Evolutionary conservation across 2,113 vertebrate genomes (phyloP).

Genomic region (Tretioscincus oriximinensis): DNA sequence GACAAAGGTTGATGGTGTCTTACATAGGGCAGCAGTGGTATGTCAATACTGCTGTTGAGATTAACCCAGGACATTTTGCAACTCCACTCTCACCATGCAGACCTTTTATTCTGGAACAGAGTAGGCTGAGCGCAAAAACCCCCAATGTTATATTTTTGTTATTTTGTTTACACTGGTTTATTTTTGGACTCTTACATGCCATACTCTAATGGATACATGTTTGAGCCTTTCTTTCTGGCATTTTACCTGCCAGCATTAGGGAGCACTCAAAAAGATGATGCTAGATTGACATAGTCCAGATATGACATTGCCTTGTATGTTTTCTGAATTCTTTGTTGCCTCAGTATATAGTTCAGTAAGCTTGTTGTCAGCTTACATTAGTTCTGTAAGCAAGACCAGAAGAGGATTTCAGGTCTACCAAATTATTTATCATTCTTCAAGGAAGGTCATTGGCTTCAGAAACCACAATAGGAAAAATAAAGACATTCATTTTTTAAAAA

Average conservation of each 20-base stretch:
- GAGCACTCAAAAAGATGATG: not conserved
- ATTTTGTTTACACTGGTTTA: not conserved
- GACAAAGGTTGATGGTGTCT: too few species aligned
- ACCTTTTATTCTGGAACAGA: too few species aligned
- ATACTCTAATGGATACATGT: not conserved
- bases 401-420: conserved; percentile 49
- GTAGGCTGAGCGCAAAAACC: too few species aligned
- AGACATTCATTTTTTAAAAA: not conserved
- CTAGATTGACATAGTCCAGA: conserved; percentile 20
- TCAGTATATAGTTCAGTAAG: conserved; percentile 49
- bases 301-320: conserved; percentile 57
- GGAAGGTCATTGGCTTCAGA: not conserved
- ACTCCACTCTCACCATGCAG: too few species aligned
- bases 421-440: conserved; percentile 42
- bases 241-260: not conserved
- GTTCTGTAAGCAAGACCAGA: conserved; percentile 53
- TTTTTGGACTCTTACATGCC: not conserved
- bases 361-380: conserved; percentile 57
- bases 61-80: too few species aligned
- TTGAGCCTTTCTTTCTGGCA: not conserved
- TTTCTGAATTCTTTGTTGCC: conserved; percentile 39
- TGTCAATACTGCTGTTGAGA: too few species aligned
- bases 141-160: too few species aligned
- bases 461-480: not conserved
- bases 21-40: too few species aligned